Evolutionary conservation across 2,888 invertebrate species (phyloP), one percentile per base, ranked within the genome.

Genomic region (Entomobrya proxima): DNA sequence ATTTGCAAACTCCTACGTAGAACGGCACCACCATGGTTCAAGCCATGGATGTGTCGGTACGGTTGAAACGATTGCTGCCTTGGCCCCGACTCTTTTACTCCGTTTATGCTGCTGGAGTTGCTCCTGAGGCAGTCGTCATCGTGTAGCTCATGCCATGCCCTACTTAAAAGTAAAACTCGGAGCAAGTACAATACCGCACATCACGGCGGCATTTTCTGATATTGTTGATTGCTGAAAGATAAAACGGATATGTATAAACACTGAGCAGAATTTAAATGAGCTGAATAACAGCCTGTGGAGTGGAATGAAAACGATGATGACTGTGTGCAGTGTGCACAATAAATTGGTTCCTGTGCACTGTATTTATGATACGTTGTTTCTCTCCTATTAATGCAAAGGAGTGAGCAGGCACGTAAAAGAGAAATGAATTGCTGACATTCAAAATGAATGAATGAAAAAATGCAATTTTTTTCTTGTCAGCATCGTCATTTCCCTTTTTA

Each of bases 151-250:
- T 72, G 44, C n/a, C 72, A 72, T 69, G 44, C 69, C 44, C 69
- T 44, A 69, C 27, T 69, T 69, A 69, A 24, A 64, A 52, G 44
- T 21, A 50, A 21, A 3, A 21, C 47, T 27, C 18, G 37, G 9
- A 44, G 35, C 21, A 74, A 69, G 50, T 32, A 76, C 76, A 58
- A 37, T 55, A 58, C 76, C 24, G 75, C 24, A 75, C 52, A 52
- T 52, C 35, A 13, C 74, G 6, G 32, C 32, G 18, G 32, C 32
- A 40, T 74, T 52, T 50, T 74, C 35, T 44, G 35, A 61, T 82
- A 58, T 61, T 32, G 83, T 77, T 84, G 84, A 77, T 77, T 84
- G 84, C 69, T 77, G 77, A 84, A 72, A 77, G 84, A 84, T 84
- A 84, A 84, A 84, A 78, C 37, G 84, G 83, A 83, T 75, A 64